Base-by-base conservation (phyloP, 2,797 vertebrate species). In the Acrossocheilus wenchowensis region DNA sequence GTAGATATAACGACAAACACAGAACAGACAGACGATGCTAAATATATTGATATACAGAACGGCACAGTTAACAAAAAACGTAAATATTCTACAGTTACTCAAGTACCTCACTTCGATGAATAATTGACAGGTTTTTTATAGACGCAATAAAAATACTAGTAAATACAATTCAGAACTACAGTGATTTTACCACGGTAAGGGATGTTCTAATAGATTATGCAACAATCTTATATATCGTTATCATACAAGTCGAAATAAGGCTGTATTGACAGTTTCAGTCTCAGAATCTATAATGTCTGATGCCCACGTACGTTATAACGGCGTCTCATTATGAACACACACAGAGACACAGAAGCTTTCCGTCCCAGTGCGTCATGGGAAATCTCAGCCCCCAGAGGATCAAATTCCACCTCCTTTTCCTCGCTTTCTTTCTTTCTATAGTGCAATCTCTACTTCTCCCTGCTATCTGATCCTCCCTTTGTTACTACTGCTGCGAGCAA, bases 301-400 rank as follows among this genome's bases (percentile, higher is more conserved):
- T 12, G 68, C 81, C 39, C 26, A 77, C 74, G 17, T 62, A 54
- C 83, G 6, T 17, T 60, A 54, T 52, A 78, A 78, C 26, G 41
- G 81, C 36, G 12, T 62, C 79, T 62, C 74, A 54, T 80, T 81
- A 87, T 81, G 64, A 57, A 88, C 82, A 84, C 78, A 87, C 66
- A 87, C 21, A 81, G 6, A 80, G 69, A 88, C 74, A 74, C 74
- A 74, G 84, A 66, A 83, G 81, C 81, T 72, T 73, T 50, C 78
- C 57, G 30, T 73, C 77, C 75, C 57, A 77, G 64, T 83, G 87
- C 15, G 57, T 81, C 78, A 87, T 81, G 87, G 80, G 87, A 88
- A 87, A 90, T 87, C 89, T 88, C 77, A 87, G 83, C 86, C 84
- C 87, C 71, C 77, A 87, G 81, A 81, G 26, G 89, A 90, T 90